Conservation (phyloP, 2,113 vertebrate genomes). For the Tenrec ecaudatus region DNA sequence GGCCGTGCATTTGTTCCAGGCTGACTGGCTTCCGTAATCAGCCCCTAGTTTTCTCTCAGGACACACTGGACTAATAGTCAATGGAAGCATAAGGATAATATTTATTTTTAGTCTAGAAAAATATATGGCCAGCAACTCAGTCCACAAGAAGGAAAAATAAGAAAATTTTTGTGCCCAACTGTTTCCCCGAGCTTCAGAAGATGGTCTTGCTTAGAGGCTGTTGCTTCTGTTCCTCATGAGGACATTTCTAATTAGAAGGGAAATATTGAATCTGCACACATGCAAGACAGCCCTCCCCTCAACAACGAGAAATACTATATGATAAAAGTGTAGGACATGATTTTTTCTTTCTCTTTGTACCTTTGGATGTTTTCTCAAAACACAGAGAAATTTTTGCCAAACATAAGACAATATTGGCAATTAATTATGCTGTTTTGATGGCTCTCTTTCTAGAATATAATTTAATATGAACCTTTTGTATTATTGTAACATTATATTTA, state of each 20-base stretch:
- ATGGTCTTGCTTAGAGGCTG: background rate
- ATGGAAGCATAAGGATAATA: background rate
- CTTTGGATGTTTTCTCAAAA: background rate
- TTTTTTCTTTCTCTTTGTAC: conserved; percentile 24
- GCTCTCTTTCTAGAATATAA: too few species aligned
- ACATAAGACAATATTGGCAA: background rate
- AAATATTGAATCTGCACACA: background rate
- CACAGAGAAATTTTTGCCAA: background rate
- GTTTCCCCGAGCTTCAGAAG: conserved; percentile 20
- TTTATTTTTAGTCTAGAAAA: conserved; percentile 78
- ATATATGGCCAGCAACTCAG: conserved; percentile 51
- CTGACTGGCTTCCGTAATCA: background rate
- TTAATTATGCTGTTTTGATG: background rate
- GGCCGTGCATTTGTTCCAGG: background rate
- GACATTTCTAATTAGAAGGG: conserved; percentile 49
- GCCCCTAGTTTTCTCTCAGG: background rate
- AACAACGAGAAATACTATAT: background rate
- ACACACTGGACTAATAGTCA: background rate
- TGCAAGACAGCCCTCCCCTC: background rate
- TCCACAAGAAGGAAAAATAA: conserved; percentile 64
- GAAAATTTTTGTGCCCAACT: conserved; percentile 54
- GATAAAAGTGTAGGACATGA: background rate
- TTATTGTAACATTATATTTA: background rate
- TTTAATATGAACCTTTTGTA: background rate
- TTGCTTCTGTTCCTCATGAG: background rate